Evolutionary conservation across 2,113 vertebrate genomes (phyloP), one percentile per base, ranked within the genome.

Genomic region (Malurus alboscapulatus): DNA sequence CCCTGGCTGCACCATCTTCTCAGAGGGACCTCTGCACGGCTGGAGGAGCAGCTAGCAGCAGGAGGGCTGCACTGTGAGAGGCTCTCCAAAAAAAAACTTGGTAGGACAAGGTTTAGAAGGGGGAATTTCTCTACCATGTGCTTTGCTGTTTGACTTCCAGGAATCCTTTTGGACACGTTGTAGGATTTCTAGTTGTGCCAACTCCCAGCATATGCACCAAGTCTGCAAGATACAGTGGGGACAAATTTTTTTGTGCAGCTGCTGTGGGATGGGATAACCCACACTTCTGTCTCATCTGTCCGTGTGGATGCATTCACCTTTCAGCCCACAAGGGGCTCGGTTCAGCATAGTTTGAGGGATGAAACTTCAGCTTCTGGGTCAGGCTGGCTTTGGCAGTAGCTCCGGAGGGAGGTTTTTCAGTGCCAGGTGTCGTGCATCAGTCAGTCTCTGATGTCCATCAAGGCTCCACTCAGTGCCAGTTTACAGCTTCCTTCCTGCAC

Each of bases 401-500:
- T 72, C 30, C 38, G 51, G 58, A 79, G 29, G n/a, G 14, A 57
- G 40, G 25, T 13, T 17, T 22, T 53, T 74, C 47, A 48, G 9
- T 8, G 24, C 44, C 2, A 7, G 11, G 14, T 57, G 30, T 61
- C 47, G 58, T 42, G 7, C 3, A 0, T 63, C 9, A 2, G 20
- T 67, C 51, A 78, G 51, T 74, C 63, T 86, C 42, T 89, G 65
- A 54, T 32, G 57, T 48, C 53, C 2, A 0, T 32, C 3, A 2
- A 18, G 21, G n/a, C 59, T 50, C 89, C 61, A 36, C 20, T 47
- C 36, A n/a, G 30, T 71, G n/a, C 26, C 2, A 1, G 12, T 76
- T 79, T 84, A 67, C 53, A 53, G 61, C 53, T 92, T 92, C 84
- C 92, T 94, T 93, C 90, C 92, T 78, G 74, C 30, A 10, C 2